Evolutionary conservation across 2,888 invertebrate species (phyloP), one percentile per base, ranked within the genome.

Genomic region (Odontothrips loti): DNA sequence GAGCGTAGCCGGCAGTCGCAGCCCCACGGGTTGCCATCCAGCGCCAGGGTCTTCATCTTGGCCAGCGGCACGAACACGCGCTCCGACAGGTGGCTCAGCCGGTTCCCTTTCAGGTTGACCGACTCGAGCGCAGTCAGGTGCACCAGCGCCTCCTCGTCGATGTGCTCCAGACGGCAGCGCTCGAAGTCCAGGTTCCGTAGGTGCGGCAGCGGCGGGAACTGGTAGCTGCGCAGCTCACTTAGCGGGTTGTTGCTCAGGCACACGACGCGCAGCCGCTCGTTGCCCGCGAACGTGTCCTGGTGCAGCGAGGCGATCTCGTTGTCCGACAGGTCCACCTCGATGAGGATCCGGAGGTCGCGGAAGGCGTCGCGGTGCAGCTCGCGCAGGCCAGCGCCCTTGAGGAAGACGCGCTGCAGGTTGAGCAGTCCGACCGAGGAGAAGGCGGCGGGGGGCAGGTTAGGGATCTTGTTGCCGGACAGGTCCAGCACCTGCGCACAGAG

Each of bases 21-120:
- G 85, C 91, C 91, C 96, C 96, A 97, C 9, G 94, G 95, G 87
- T 97, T 97, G 48, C 94, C 94, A 83, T 95, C 94, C 81, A 96
- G 87, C 17, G 92, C 91, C 51, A 96, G 89, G 1, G 95, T 94
- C 88, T 95, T 96, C 82, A 96, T 89, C 84, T 93, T 93, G 68
- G 92, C 91, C 86, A 95, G 90, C 82, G 93, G 93, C 87, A 93
- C 89, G 85, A 94, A 92, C 3, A 92, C 91, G 80, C 90, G 89
- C 82, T 91, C 91, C 17, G 92, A 91, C 68, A 95, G 87, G 85
- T 91, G 91, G 81, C 93, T 92, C 83, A 97, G 90, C 84, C 92
- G 90, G 88, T 97, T 97, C 85, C 93, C 92, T 87, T 95, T 93
- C 84, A 97, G 89, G 88, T 94, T 93, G 85, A 96, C 90, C 58